A percentile compares a stretch with the other conserved stretches of the same genome.
Evolutionary conservation across 23 tunicate species (phyloP).

Genomic region (Botrylloides violaceus): DNA sequence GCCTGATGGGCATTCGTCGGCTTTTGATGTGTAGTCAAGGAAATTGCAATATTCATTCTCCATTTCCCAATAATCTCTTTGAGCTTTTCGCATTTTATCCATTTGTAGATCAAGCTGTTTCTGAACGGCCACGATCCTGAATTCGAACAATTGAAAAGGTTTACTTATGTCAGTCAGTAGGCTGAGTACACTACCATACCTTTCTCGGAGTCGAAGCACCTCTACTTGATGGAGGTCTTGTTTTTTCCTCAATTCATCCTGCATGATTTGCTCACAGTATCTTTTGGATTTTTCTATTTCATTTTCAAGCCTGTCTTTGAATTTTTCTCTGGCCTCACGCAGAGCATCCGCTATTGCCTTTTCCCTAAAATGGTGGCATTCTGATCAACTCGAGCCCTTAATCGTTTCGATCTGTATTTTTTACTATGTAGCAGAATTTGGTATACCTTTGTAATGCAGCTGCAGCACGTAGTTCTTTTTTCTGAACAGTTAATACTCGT

Average conservation of each 20-base stretch:
- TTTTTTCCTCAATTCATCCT: conserved; percentile 19
- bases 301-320: conserved; percentile 2
- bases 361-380: too few species aligned
- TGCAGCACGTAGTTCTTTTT: conserved; percentile 23
- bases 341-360: conserved; percentile 47
- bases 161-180: too few species aligned
- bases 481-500: conserved; percentile 38
- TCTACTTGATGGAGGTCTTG: conserved; percentile 31
- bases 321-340: conserved; percentile 37
- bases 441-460: conserved; percentile 36
- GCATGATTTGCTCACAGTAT: conserved; percentile 25
- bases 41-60: conserved; percentile 68
- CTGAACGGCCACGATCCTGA: conserved; percentile 45
- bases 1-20: conserved; percentile 37
- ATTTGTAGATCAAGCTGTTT: conserved; percentile 18
- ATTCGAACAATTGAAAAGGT: too few species aligned
- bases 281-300: conserved; percentile 21
- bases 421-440: too few species aligned
- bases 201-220: conserved; percentile 26
- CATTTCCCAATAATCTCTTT: conserved; percentile 47
- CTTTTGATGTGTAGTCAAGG: conserved; percentile 39
- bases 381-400: too few species aligned
- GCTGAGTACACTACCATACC: not conserved
- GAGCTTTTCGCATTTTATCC: conserved; percentile 29
- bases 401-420: too few species aligned